A percentile compares a stretch with the other conserved stretches of the same genome.
Conservation (phyloP, 2,888 invertebrate species). For the Patella ulyssiponensis region DNA sequence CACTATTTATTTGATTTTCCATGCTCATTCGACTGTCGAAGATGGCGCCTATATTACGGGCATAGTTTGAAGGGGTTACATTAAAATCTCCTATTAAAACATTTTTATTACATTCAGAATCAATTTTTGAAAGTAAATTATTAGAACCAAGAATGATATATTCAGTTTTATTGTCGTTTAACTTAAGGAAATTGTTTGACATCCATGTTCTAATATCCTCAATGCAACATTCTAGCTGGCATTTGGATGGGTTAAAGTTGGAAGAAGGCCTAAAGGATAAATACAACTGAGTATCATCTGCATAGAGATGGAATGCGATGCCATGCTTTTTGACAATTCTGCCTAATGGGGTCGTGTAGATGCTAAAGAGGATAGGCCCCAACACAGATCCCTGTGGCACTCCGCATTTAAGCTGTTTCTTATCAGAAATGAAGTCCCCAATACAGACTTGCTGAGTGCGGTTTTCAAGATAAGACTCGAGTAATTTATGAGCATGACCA, state of each 20-base stretch:
- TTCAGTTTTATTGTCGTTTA: not conserved
- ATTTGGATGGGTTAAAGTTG: not conserved
- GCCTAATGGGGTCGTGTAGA: not conserved
- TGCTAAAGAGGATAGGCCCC: not conserved
- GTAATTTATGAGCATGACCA: not conserved
- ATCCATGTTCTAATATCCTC: not conserved
- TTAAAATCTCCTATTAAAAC: too few species aligned
- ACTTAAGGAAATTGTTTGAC: not conserved
- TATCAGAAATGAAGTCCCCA: not conserved
- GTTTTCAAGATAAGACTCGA: not conserved
- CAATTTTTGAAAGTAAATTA: not conserved
- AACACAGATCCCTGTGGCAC: slow-evolving; percentile 7
- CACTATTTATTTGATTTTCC: too few species aligned
- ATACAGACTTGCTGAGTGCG: not conserved
- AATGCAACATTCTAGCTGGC: not conserved
- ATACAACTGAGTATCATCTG: not conserved
- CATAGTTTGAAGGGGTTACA: too few species aligned
- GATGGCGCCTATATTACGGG: too few species aligned
- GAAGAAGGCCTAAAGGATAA: not conserved
- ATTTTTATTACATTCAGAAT: not conserved
- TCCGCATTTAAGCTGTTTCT: not conserved
- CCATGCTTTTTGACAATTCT: not conserved
- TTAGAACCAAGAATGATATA: not conserved
- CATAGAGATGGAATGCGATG: not conserved
- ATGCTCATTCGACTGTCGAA: too few species aligned